Conservation (phyloP, 2,888 invertebrate species). For the Geophilus truncorum region DNA sequence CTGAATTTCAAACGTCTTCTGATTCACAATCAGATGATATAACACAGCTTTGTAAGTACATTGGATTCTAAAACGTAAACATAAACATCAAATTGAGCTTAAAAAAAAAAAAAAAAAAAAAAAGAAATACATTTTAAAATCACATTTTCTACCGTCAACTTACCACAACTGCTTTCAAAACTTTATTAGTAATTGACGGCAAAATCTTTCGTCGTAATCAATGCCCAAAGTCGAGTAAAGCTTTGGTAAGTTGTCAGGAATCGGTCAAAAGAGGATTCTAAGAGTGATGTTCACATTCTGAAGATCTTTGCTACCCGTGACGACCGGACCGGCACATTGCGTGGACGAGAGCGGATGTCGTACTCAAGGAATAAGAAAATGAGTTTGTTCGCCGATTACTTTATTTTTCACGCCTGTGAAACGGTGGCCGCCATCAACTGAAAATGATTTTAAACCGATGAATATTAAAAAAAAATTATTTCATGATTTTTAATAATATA, state of each 20-base stretch:
- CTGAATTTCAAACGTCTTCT: too few relatives aligned
- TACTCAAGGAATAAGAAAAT: slow-evolving; percentile 97
- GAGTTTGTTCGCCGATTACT: slow-evolving; percentile 92
- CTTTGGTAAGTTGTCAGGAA: slow-evolving; percentile 83
- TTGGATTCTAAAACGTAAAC: too few relatives aligned
- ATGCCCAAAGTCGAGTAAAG: slow-evolving; percentile 94
- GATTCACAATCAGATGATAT: too few relatives aligned
- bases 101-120: slow-evolving; percentile 37
- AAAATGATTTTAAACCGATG: too few relatives aligned
- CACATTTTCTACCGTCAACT: slow-evolving; percentile 39
- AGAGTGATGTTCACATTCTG: slow-evolving; percentile 94
- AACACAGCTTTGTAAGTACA: too few relatives aligned
- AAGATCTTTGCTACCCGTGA: too few relatives aligned
- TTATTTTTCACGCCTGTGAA: slow-evolving; percentile 88
- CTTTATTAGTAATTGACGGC: slow-evolving; percentile 98
- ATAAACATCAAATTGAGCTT: slow-evolving; percentile 98
- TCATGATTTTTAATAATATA: too few relatives aligned
- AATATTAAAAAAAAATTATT: too few relatives aligned
- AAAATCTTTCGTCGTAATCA: slow-evolving; percentile 96
- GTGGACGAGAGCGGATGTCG: slow-evolving; percentile 99
- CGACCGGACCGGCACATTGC: slow-evolving; percentile 95
- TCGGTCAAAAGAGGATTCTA: too few relatives aligned
- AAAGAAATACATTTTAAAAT: background rate
- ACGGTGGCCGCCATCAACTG: slow-evolving; percentile 97
- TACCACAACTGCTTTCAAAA: slow-evolving; percentile 91